These are phyloP conservation scores for Microctenopoma lineatum DNA, from an alignment of 2,797 vertebrate species.

Conservation along the genomic window DNA sequence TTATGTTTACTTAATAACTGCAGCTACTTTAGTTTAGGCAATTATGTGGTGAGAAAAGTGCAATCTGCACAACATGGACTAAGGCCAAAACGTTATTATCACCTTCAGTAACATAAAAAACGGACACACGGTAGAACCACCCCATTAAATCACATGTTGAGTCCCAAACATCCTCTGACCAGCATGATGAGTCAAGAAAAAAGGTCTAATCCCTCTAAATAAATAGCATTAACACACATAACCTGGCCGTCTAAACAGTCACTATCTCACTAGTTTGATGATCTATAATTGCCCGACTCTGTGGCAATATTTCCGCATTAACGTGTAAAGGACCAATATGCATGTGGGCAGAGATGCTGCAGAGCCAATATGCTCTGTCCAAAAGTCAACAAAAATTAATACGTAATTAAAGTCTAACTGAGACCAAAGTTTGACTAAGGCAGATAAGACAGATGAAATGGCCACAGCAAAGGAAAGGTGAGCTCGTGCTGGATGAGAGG, in stretches of 20 bases:
- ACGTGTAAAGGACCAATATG: slow-evolving; percentile 30
- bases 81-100: not conserved
- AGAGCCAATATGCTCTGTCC: slow-evolving; percentile 44
- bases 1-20: slow-evolving; percentile 5
- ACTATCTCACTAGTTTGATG: slow-evolving; percentile 21
- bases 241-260: slow-evolving; percentile 35
- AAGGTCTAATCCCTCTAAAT: slow-evolving; percentile 9
- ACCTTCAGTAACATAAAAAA: not conserved
- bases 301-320: slow-evolving; percentile 29
- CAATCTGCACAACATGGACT: not conserved
- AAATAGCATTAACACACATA: slow-evolving; percentile 20
- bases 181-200: not conserved
- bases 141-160: not conserved
- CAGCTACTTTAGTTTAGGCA: not conserved
- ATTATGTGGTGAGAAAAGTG: slow-evolving; percentile 6
- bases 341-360: slow-evolving; percentile 28
- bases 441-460: slow-evolving; percentile 52
- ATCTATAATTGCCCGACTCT: slow-evolving; percentile 45
- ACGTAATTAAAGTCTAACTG: slow-evolving; percentile 52
- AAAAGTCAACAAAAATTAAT: slow-evolving; percentile 61
- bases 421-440: slow-evolving; percentile 54
- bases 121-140: slow-evolving; percentile 1
- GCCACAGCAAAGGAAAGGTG: slow-evolving; percentile 30
- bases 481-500: slow-evolving; percentile 26
- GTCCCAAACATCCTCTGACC: slow-evolving; percentile 10